Base-by-base conservation (phyloP, 2,113 vertebrate species). In the Seriola dumerili region DNA sequence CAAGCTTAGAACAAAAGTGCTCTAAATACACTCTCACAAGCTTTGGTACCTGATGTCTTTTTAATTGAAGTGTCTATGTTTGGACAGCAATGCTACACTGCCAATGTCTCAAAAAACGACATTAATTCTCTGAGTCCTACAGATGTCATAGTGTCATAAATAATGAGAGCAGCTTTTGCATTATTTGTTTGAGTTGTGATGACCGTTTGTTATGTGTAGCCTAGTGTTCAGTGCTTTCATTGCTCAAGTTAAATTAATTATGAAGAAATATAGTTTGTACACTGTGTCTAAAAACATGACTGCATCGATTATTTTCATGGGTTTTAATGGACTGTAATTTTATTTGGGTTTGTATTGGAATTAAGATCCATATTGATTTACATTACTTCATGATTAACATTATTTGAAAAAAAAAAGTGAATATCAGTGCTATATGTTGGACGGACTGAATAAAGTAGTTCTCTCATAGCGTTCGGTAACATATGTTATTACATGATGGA, bases 191-290 rank as follows among this genome's bases (percentile, higher is more conserved):
- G 67, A 72, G 63, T 66, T 80, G 65, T 74, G 70, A 84, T 44
- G 76, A 52, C 46, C 42, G 71, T 84, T 89, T 64, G n/a, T 29
- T 69, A 46, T 64, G 25, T 80, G 61, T 40, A 61, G 58, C n/a
- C 68, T 40, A 52, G 19, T 19, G 64, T 48, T 19, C 54, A 32
- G 19, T 68, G 72, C 70, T 81, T 82, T 69, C 75, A 78, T 64
- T 81, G 44, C 82, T 67, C 50, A 57, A 59, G 25, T 21, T 86
- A 40, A 90, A 90, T 89, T 62, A 85, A 88, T 85, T 63, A 89
- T 90, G 67, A 85, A 55, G 42, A 40, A 59, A 29, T 13, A 19
- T 44, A 76, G 80, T 77, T 55, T 72, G 58, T 32, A 50, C 66
- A 73, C 52, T 70, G 42, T 65, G 57, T 54, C 68, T 85, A 44